A percentile compares a stretch with the other conserved stretches of the same genome.
phyloP scores from a whole-genome alignment of 2,888 invertebrate species.

The Cyclophora albipunctata region DNA sequence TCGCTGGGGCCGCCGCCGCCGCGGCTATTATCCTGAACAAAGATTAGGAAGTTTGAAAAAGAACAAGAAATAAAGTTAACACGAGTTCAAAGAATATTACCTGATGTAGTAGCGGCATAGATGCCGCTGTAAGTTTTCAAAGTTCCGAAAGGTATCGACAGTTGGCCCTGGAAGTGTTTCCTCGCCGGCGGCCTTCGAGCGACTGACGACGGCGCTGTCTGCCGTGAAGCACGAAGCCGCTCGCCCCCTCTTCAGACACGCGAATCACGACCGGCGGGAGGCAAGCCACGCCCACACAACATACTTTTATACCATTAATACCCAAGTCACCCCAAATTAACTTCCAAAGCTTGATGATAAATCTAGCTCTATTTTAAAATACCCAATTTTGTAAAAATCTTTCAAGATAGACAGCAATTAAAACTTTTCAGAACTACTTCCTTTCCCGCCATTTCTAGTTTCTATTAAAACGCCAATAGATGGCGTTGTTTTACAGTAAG shows the following conservation, averaged over 20 bases:
- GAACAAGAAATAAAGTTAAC: background rate
- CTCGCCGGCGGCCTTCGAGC: conserved; percentile 47
- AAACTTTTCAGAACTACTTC: no score
- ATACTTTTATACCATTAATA: conserved; percentile 8
- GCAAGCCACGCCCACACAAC: conserved; percentile 27
- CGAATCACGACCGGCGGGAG: conserved; percentile 22
- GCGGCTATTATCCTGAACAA: conserved; percentile 42
- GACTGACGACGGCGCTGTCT: conserved; percentile 38
- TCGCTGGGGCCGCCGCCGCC: conserved; percentile 48
- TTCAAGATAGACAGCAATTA: no score
- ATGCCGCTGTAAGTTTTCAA: conserved; percentile 42
- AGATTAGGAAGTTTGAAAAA: conserved; percentile 1
- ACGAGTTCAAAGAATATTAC: conserved; percentile 29
- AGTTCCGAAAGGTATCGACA: conserved; percentile 35
- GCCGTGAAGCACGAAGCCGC: conserved; percentile 47
- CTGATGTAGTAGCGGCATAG: conserved; percentile 62
- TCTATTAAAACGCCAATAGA: no score
- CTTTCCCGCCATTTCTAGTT: no score
- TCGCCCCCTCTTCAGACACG: conserved; percentile 30
- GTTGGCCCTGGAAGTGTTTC: conserved; percentile 31
- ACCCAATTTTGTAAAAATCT: no score
- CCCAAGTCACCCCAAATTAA: no score
- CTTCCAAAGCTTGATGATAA: no score
- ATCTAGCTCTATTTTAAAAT: no score
- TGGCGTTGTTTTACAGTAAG: no score